phyloP scores from a whole-genome alignment of 2,797 vertebrate species.

The Orestias chungarensis region DNA sequence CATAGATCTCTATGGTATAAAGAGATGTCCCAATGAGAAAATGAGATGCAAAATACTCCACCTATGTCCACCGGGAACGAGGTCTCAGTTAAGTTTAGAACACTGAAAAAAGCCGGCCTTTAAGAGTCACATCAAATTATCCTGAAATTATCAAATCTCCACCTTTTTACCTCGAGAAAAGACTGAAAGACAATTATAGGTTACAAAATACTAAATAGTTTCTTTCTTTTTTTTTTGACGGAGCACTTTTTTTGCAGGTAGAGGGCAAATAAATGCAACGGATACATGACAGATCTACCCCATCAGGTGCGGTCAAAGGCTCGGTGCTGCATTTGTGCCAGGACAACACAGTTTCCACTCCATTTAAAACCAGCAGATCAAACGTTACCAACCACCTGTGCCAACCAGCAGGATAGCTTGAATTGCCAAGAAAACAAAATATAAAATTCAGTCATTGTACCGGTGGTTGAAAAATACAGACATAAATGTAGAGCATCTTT shows the following conservation, averaged over 20 bases:
- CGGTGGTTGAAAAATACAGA: not conserved
- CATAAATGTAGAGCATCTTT: not conserved
- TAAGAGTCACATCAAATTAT: not conserved
- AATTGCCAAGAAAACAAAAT: slow-evolving; percentile 26
- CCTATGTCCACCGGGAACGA: not conserved
- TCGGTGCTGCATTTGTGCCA: slow-evolving; percentile 21
- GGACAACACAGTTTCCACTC: slow-evolving; percentile 47
- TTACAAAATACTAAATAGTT: not conserved
- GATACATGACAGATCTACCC: not conserved
- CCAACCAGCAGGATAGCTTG: slow-evolving; percentile 18
- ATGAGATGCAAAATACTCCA: not conserved
- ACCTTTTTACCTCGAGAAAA: not conserved
- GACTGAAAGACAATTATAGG: not conserved
- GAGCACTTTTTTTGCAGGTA: not conserved
- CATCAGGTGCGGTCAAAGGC: slow-evolving; percentile 24
- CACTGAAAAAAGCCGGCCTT: not conserved
- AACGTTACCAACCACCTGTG: slow-evolving; percentile 33
- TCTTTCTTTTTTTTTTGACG: slow-evolving; percentile 1
- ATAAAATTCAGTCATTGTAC: not conserved
- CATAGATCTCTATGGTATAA: not conserved
- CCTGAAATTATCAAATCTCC: not conserved
- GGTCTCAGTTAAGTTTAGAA: not conserved
- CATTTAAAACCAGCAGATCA: slow-evolving; percentile 46
- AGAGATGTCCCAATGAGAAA: not conserved
- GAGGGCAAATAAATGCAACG: not conserved